These are phyloP conservation scores for Catamblyrhynchus diadema DNA, from an alignment of 2,797 vertebrate genomes.

Conservation along the genomic window DNA sequence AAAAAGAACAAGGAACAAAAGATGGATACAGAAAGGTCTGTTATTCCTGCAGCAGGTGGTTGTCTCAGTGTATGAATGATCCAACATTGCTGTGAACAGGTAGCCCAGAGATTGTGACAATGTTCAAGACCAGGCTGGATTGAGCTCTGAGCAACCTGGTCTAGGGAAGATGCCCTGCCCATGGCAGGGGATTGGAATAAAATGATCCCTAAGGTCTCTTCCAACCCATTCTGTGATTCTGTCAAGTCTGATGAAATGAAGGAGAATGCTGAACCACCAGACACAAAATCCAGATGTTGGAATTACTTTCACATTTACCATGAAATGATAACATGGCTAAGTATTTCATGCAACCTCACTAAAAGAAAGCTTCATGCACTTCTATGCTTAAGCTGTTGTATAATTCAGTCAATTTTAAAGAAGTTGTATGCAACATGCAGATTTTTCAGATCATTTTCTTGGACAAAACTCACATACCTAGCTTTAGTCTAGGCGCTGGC, in stretches of 20 bases:
- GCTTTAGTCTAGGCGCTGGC: background rate
- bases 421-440: background rate
- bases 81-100: background rate
- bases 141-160: background rate
- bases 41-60: background rate
- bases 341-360: background rate
- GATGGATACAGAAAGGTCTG: background rate
- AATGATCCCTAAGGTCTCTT: background rate
- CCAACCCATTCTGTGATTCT: background rate
- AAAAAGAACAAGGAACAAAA: background rate
- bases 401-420: background rate
- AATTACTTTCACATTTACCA: background rate
- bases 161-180: background rate
- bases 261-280: background rate
- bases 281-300: background rate
- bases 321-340: background rate
- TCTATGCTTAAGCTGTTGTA: background rate
- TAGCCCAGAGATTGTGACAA: background rate
- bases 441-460: background rate
- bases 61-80: background rate
- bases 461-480: background rate
- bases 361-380: background rate
- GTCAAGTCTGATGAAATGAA: background rate
- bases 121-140: background rate
- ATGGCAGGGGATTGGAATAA: background rate